Percentiles rank a stretch among this genome's conserved stretches.
These are phyloP conservation scores for Argyrosomus japonicus DNA, from an alignment of 2,113 vertebrate species.

Conservation along the genomic window DNA sequence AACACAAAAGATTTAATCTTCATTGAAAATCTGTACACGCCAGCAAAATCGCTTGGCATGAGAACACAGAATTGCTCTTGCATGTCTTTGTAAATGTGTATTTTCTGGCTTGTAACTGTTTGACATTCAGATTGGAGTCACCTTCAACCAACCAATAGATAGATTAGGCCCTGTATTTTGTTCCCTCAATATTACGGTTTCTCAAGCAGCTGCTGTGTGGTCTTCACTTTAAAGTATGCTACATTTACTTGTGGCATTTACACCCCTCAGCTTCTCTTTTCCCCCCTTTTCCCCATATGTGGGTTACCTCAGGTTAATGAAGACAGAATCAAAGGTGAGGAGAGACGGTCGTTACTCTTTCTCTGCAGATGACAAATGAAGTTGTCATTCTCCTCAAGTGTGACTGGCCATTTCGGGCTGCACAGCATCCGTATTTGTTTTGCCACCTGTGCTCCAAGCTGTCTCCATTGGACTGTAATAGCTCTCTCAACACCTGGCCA, in stretches of 20 bases:
- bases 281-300: background rate
- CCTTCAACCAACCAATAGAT: conserved; percentile 30
- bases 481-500: conserved; percentile 30
- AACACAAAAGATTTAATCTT: conserved; percentile 33
- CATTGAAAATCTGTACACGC: background rate
- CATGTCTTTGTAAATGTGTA: conserved; percentile 9
- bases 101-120: conserved; percentile 25
- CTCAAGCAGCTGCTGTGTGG: background rate
- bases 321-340: conserved; percentile 35
- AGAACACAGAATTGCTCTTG: conserved; percentile 13
- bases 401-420: conserved; percentile 29
- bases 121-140: conserved; percentile 17
- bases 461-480: conserved; percentile 22
- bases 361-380: conserved; percentile 53
- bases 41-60: conserved; percentile 1
- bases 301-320: conserved; percentile 31
- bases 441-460: conserved; percentile 57
- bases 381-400: conserved; percentile 56
- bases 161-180: background rate
- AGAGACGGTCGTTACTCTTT: conserved; percentile 30
- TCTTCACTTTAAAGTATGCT: conserved; percentile 8
- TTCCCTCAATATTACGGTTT: background rate
- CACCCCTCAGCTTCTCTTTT: background rate
- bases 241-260: conserved; percentile 11
- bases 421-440: conserved; percentile 42